Conservation (phyloP, 1,140 invertebrate species). For the Agrypnia vestita region DNA sequence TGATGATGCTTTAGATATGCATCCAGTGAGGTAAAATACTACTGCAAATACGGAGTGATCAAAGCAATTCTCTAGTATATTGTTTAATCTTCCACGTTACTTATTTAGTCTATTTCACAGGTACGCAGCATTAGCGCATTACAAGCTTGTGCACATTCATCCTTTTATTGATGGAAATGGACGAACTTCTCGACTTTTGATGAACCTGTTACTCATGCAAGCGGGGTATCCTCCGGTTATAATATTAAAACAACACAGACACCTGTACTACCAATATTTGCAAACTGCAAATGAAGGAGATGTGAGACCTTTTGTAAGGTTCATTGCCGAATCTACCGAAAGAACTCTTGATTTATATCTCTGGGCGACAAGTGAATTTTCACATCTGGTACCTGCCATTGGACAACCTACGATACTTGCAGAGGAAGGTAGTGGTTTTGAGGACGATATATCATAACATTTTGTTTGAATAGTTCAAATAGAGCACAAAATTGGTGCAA, state of each 20-base stretch:
- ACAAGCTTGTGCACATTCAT: constrained; percentile 96
- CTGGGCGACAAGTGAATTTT: constrained; percentile 83
- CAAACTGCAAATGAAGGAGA: constrained; percentile 94
- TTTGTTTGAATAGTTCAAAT: constrained; percentile 18
- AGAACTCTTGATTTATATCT: constrained; percentile 94
- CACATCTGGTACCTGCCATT: constrained; percentile 74
- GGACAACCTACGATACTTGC: constrained; percentile 68
- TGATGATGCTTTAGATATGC: constrained; percentile 85
- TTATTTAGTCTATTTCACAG: constrained; percentile 66
- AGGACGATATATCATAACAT: constrained; percentile 54
- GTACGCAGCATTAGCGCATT: constrained; percentile 95
- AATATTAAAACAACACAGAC: constrained; percentile 90
- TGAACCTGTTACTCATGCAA: constrained; percentile 98
- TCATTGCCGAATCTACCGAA: constrained; percentile 95
- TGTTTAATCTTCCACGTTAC: background rate
- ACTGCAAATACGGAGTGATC: background rate
- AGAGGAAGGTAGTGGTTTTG: constrained; percentile 49
- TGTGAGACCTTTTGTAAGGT: constrained; percentile 93
- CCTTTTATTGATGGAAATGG: constrained; percentile 96
- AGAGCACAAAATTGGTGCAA: constrained; percentile 11
- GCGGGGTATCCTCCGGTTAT: constrained; percentile 98
- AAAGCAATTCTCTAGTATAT: no score
- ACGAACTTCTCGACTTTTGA: constrained; percentile 92
- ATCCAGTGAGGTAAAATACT: constrained; percentile 84
- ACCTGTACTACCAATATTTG: constrained; percentile 89